These are phyloP conservation scores for Lochmaea crataegi DNA, from an alignment of 2,888 invertebrate genomes.

Conservation along the genomic window DNA sequence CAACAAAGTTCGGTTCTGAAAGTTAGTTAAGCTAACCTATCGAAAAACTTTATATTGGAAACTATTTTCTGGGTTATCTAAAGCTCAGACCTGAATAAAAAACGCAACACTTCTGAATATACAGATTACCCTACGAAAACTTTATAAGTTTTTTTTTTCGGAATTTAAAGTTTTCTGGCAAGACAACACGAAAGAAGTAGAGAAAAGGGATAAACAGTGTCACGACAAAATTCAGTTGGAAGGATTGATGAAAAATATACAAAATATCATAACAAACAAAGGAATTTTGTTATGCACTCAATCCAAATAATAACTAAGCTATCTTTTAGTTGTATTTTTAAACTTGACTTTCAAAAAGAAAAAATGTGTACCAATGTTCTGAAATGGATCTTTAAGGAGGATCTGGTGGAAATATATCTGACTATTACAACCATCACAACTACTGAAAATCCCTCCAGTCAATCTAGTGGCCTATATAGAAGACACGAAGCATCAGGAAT, in stretches of 20 bases:
- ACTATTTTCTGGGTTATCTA: constrained; percentile 12
- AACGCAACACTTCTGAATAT: constrained; percentile 18
- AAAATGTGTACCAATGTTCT: no score
- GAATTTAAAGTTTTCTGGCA: constrained; percentile 37
- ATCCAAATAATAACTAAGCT: no score
- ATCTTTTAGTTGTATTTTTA: no score
- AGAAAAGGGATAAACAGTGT: neutral
- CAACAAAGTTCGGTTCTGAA: neutral
- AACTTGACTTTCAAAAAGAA: no score
- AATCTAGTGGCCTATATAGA: no score
- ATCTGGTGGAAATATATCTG: no score
- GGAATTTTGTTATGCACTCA: no score
- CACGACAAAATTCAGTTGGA: neutral
- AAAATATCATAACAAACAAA: neutral
- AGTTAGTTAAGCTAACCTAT: constrained; percentile 1
- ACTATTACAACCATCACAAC: no score
- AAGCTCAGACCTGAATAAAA: constrained; percentile 1
- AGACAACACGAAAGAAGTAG: constrained; percentile 10
- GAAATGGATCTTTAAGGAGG: no score
- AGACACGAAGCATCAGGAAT: no score
- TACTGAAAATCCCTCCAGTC: no score
- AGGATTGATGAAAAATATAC: neutral
- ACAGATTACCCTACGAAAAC: constrained; percentile 23
- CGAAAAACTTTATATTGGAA: constrained; percentile 3
- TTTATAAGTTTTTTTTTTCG: constrained; percentile 39